Base-by-base conservation (phyloP, 2,113 vertebrate species). In the Sander lucioperca region DNA sequence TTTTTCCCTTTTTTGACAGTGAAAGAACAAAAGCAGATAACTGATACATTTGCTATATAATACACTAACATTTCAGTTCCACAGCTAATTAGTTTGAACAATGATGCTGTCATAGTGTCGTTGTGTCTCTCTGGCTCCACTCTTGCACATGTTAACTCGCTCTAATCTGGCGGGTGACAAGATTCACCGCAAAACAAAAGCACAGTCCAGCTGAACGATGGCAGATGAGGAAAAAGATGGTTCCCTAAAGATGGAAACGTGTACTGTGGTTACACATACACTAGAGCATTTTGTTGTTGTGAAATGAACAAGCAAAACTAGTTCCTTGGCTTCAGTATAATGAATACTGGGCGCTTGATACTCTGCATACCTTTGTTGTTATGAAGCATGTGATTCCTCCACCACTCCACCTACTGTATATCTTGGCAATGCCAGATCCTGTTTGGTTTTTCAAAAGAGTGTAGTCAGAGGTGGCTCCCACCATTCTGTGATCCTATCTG, bases 271-370 rank as follows among this genome's bases (percentile, higher is more conserved):
- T 72, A 2, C 23, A 47, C 58, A 62, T 36, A 39, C 10, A n/a
- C 36, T 2, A 7, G 30, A 53, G 61, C 30, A 13, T 30, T 18
- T 8, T 51, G 51, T 25, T 73, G 11, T 25, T 65, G 51, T 39
- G 43, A 48, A 50, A 39, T 66, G 25, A 80, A 64, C 48, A 73
- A 56, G 25, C 14, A 56, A 7, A 36, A 56, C 10, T 72, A 58
- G 21, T 12, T 69, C 9, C 18, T 61, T 3, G 33, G 19, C 19
- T n/a, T 47, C 12, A 16, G 21, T 12, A 4, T 36, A 62, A 69
- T 71, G n/a, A 77, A 67, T 53, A 54, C 12, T 9, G 23, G 54
- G 6, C 10, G 51, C 59, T 71, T 23, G 33, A 74, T 65, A 19
- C 12, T 27, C 21, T 36, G 19, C 27, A 27, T 27, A 23, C 2